Conservation (phyloP, 37 sponge, comb jelly and placozoan genomes). For the Tethya wilhelma region DNA sequence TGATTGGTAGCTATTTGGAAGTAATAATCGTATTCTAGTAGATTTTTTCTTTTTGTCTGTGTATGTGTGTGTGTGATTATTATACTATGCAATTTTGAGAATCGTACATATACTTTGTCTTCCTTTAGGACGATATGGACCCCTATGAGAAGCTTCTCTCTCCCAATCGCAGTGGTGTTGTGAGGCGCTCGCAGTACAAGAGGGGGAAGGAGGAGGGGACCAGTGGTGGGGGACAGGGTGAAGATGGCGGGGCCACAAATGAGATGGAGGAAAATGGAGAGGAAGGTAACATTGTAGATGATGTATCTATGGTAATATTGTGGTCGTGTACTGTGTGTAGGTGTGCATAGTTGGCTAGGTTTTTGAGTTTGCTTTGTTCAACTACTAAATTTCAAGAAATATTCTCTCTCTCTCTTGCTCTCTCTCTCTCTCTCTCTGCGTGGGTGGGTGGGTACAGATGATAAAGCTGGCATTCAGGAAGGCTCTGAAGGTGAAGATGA, state of each 20-base stretch:
- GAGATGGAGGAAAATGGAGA: slow-evolving; percentile 15
- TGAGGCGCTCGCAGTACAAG: not conserved
- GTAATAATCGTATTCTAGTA: not conserved
- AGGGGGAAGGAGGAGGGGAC: slow-evolving; percentile 7
- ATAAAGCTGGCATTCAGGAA: slow-evolving; percentile 3
- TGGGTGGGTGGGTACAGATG: not conserved
- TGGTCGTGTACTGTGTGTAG: no score
- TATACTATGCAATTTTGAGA: not conserved
- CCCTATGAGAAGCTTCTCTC: slow-evolving; percentile 84
- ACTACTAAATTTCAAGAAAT: no score
- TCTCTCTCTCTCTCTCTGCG: not conserved
- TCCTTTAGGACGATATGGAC: slow-evolving; percentile 64
- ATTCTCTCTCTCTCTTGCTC: not conserved
- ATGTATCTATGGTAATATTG: no score
- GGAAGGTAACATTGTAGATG: no score
- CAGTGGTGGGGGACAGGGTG: not conserved
- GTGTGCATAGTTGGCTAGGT: no score
- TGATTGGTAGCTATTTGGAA: not conserved
- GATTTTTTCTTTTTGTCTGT: not conserved
- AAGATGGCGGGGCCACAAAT: not conserved
- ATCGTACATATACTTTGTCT: not conserved
- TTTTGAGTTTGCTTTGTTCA: no score
- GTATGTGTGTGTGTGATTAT: slow-evolving; percentile 14
- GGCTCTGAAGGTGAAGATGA: slow-evolving; percentile 43
- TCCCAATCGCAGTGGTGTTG: slow-evolving; percentile 16